phyloP scores from a whole-genome alignment of 2,113 vertebrate species.

The Ciconia stormi region DNA sequence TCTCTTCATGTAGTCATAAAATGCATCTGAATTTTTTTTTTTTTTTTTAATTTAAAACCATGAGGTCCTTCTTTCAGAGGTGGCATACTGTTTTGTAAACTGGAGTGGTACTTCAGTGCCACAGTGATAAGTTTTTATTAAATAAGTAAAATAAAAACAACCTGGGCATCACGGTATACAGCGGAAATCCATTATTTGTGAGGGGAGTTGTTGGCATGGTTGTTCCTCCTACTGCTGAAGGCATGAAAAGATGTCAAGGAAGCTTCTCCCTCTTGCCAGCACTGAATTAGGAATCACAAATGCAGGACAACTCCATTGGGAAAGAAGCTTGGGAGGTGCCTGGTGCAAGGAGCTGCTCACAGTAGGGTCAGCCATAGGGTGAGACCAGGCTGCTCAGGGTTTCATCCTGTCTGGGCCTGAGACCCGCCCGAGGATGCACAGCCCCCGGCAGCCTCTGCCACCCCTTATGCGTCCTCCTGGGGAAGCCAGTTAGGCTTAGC shows the following conservation, averaged over 20 bases:
- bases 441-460: neutral
- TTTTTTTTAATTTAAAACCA: neutral
- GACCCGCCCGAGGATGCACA: neutral
- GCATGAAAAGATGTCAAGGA: neutral
- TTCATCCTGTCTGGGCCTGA: fast-evolving
- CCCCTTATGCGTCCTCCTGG: neutral
- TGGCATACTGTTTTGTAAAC: neutral
- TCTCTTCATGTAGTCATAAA: neutral
- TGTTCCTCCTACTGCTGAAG: neutral
- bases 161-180: fast-evolving
- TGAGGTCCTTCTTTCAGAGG: neutral
- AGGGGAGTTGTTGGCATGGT: neutral
- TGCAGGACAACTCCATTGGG: fast-evolving
- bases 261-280: neutral
- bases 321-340: neutral
- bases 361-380: neutral
- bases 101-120: neutral
- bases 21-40: neutral
- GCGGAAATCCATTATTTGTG: neutral
- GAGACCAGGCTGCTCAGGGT: neutral
- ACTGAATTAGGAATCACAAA: neutral
- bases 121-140: neutral
- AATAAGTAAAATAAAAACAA: neutral
- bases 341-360: neutral
- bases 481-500: neutral